Conservation (phyloP, 2,888 invertebrate species). For the Mechanitis mazaeus region DNA sequence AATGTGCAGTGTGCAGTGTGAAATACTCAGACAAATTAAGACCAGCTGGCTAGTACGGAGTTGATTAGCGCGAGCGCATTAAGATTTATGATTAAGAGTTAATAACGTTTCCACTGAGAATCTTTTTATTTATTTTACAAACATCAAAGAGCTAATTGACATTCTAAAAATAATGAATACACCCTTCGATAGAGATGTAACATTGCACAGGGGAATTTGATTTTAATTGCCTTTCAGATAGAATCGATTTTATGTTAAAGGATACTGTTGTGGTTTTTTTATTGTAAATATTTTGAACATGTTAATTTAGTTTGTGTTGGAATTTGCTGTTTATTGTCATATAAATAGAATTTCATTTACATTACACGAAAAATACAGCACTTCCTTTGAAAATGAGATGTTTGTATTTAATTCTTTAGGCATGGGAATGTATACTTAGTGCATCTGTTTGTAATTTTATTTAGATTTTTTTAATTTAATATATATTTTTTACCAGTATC, state of each 20-base stretch:
- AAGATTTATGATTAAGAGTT: constrained; percentile 56
- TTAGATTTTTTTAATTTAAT: too few relatives aligned
- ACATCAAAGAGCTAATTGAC: constrained; percentile 29
- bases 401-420: neutral
- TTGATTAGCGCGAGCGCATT: constrained; percentile 62
- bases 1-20: constrained; percentile 42
- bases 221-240: constrained; percentile 7
- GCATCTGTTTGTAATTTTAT: too few relatives aligned
- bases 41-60: constrained; percentile 57
- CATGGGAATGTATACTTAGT: too few relatives aligned
- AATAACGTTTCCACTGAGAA: constrained; percentile 24
- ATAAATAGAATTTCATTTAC: neutral
- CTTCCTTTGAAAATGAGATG: too few relatives aligned
- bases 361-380: neutral
- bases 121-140: constrained; percentile 25
- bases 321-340: neutral
- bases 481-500: too few relatives aligned
- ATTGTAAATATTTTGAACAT: neutral
- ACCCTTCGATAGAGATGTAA: constrained; percentile 11
- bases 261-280: neutral
- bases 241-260: constrained; percentile 2
- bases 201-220: constrained; percentile 7
- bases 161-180: constrained; percentile 23
- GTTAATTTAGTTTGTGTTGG: neutral
- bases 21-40: constrained; percentile 64